Base-by-base conservation (phyloP, 2,888 invertebrate genomes). In the Rapana venosa region DNA sequence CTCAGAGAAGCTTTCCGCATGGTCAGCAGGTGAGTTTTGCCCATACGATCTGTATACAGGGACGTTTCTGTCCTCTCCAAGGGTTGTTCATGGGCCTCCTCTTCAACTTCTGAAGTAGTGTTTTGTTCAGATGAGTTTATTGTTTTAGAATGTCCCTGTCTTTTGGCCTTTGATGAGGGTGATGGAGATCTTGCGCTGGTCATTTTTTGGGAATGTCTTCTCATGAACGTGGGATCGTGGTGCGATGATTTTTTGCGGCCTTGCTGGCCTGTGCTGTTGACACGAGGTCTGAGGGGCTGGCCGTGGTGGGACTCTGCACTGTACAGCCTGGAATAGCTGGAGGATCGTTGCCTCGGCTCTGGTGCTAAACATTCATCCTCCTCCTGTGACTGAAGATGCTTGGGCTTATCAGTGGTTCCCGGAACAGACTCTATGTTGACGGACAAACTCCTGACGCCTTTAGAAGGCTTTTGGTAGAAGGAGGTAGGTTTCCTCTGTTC, bases 1-100 rank as follows among this genome's bases (percentile, higher is more conserved):
- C 26, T 56, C 4, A 85, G 30, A 56, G 84, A 58, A 17, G 58
- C 58, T 30, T 84, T 85, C 56, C 58, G 84, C 84, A 58, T 85
- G 11, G n/a, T 85, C 58, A 85, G 84, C 13, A n/a, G 58, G 26
- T 85, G 84, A 58, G 84, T 85, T 26, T 30, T 56, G 30, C 84
- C 84, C 58, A 15, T 30, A 5, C 84, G 84, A 58, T 85, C 84
- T 30, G 84, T 85, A 30, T 85, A 36, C 84, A 58, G 15, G 8
- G 36, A 56, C 17, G 58, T 85, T 58, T 85, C 84, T 58, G 58
- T 85, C 17, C 30, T 30, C 22, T 85, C 84, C 36, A 58, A 17
- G 2, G 58, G 30, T 20, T 47, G 26, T 22, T 83, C 5, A 22
- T 5, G 22, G 22, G 47, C 36, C 11, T 36, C 13, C 26, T 47